Conservation (phyloP, 1,140 invertebrate genomes). For the Leguminivora glycinivorella region DNA sequence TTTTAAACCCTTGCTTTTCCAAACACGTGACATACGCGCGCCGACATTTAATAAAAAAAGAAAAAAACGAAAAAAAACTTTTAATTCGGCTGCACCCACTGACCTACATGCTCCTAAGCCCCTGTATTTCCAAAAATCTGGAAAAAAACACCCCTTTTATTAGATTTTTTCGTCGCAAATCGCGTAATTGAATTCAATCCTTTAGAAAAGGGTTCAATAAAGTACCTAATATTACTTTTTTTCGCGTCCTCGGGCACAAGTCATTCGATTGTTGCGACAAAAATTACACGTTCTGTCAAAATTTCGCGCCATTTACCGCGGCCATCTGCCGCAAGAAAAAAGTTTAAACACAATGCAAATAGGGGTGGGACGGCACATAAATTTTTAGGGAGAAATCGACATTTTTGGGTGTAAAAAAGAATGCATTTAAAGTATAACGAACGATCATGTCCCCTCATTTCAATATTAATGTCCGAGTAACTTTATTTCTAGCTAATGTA, state of each 20-base stretch:
- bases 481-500: constrained; percentile 15
- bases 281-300: constrained; percentile 76
- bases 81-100: constrained; percentile 64
- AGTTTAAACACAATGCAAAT: constrained; percentile 76
- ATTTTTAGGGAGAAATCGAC: constrained; percentile 74
- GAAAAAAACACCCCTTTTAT: constrained; percentile 68
- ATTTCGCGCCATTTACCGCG: constrained; percentile 74
- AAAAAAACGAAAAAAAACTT: constrained; percentile 54
- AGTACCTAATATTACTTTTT: constrained; percentile 63
- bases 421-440: constrained; percentile 73
- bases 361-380: constrained; percentile 71
- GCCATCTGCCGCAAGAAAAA: constrained; percentile 69
- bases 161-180: constrained; percentile 50
- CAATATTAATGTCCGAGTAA: constrained; percentile 61
- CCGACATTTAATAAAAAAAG: constrained; percentile 57
- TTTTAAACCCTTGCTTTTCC: constrained; percentile 72
- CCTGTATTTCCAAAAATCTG: constrained; percentile 63
- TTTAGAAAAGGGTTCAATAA: constrained; percentile 75
- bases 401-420: constrained; percentile 67
- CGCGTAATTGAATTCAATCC: constrained; percentile 75
- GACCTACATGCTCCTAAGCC: constrained; percentile 70
- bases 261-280: constrained; percentile 62
- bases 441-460: constrained; percentile 63
- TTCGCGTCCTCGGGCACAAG: constrained; percentile 47
- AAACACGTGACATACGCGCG: constrained; percentile 67